Evolutionary conservation across 1,140 invertebrate species (phyloP), one percentile per base, ranked within the genome.

Genomic region (Drosophila pruinosa): DNA sequence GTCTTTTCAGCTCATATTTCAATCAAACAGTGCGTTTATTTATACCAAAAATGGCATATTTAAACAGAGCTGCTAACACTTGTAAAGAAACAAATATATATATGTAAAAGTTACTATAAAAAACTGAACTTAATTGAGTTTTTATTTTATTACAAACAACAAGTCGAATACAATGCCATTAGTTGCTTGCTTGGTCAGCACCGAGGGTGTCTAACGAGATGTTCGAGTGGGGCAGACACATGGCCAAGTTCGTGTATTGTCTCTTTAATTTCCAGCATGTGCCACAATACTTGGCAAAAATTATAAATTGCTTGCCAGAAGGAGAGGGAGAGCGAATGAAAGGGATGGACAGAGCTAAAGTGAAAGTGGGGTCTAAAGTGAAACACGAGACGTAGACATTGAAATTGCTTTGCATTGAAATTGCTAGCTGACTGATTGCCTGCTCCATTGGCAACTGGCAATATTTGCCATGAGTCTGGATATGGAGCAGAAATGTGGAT

Each of bases 371-470:
- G 54, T 38, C 24, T 36, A 48, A 58, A 71, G 77, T 69, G 81
- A 78, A 86, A 81, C 70, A 71, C 77, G 78, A 86, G 75, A 74
- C 82, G 70, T 71, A 78, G 82, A 88, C 82, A 88, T 88, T 88
- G 83, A 76, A 88, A 88, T 88, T 88, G 82, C 82, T 89, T 88
- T 88, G 83, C 78, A 53, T 82, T 88, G 83, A 88, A 88, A 88
- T 68, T 64, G 72, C 54, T 77, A 57, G 56, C 72, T 43, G 38
- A 12, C 4, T 34, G 31, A n/a, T n/a, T 34, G 31, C n/a, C 31
- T 34, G 31, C 28, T 31, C 7, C 8, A 31, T 31, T 39, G 62
- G 19, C 21, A 36, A 22, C 15, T 28, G 39, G 48, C 54, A 41
- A 8, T n/a, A 34, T n/a, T n/a, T n/a, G 31, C 10, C 14, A 1